Base-by-base conservation (phyloP, 2,113 vertebrate species). In the Varanus salvator region DNA sequence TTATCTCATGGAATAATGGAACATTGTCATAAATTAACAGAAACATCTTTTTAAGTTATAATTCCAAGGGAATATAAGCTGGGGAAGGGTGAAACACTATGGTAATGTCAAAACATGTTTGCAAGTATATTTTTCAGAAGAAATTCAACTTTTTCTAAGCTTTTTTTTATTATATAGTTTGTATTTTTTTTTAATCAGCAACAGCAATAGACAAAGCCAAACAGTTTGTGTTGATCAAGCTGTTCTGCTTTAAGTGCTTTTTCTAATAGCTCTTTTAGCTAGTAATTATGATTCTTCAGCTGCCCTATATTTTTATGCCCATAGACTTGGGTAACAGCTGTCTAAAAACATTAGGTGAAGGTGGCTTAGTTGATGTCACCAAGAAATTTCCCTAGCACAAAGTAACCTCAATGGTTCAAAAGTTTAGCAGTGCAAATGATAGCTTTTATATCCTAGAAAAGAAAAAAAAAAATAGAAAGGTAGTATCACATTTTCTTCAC, bases 401-500 rank as follows among this genome's bases (percentile, higher is more conserved):
- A 6, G 0, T 4, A 89, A 95, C 93, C 93, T 89, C 91, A 77
- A 71, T 92, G 92, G 81, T 81, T 93, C 93, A 60, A 93, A 66
- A 9, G 92, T 95, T 95, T 93, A 96, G 77, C 95, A 96, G 93
- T 95, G 93, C 95, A 96, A 93, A 95, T 93, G 85, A 89, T 95
- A 96, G 91, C 92, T 93, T 96, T 94, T 94, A 85, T 90, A 92
- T 87, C 87, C 90, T 95, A 89, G 94, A 12, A 12, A 12, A 12
- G 54, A 12, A 88, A 93, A 95, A 93, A 93, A 93, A 92, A 92
- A 91, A 95, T 88, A 93, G 93, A 96, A 93, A 96, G 89, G 92
- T 95, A 96, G 92, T 96, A 96, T 96, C 97, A 94, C 96, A 96
- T 96, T 97, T 97, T 97, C 95, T 95, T 97, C 90, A 84, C 94